Evolutionary conservation across 2,888 invertebrate genomes (phyloP), one percentile per base, ranked within the genome.

Genomic region (Hermaeophaga mercurialis): DNA sequence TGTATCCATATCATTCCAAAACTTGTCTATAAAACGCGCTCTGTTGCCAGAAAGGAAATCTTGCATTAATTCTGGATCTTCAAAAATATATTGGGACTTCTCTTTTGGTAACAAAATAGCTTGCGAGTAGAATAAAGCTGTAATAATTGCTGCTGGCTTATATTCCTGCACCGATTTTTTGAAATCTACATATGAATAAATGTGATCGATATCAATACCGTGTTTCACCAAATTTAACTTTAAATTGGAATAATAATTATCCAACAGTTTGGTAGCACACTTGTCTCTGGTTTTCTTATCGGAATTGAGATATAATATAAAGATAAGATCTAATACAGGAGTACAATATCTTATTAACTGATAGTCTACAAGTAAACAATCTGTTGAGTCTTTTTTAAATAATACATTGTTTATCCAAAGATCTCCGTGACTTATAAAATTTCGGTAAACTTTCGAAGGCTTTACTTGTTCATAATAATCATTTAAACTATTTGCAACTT

Each of bases 311-410:
- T 67, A 67, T 17, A 73, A 44, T 12, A 72, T 61, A 33, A 59
- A 61, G 70, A 83, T 79, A 1, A 86, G 75, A 67, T 90, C 89
- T 18, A 85, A 78, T 14, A 84, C 82, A 0, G 86, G 84, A 0
- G 88, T 86, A 14, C 83, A 83, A 70, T 85, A 88, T 44, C 72
- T 61, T n/a, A 68, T 62, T 4, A 66, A 56, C 65, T 75, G 75
- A 56, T 69, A 77, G 63, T 76, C 75, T 3, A 76, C 55, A 6
- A 76, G 55, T 39, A 66, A 68, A 39, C 70, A 71, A 15, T 69
- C 66, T 1, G 65, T 58, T 12, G 70, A 68, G 11, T 33, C 24
- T 2, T 31, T 36, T 8, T 70, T 64, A 46, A 73, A 70, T 48
- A 76, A 54, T n/a, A 73, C 55, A 58, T 76, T 75, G 38, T 67